Percentiles rank a stretch among this genome's conserved stretches.
These are phyloP conservation scores for Agrypnia vestita DNA, from an alignment of 1,140 invertebrate genomes.

Conservation along the genomic window DNA sequence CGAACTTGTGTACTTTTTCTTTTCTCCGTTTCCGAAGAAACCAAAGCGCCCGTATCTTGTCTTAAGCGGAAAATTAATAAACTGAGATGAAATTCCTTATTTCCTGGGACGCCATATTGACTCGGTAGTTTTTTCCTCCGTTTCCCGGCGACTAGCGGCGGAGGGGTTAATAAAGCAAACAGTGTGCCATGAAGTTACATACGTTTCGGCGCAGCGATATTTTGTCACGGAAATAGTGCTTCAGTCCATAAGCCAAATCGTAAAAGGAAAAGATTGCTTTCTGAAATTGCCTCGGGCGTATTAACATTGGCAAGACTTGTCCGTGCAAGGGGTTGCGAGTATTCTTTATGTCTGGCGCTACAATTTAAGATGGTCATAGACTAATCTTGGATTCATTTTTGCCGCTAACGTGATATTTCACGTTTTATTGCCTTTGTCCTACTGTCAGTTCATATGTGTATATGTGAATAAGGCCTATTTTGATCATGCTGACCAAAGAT, in stretches of 20 bases:
- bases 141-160: constrained; percentile 1
- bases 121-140: constrained; percentile 36
- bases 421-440: too few species aligned
- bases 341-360: constrained; percentile 27
- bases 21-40: background rate
- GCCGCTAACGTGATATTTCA: too few species aligned
- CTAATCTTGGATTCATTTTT: constrained; percentile 6
- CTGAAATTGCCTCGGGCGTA: constrained; percentile 45
- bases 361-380: constrained; percentile 29
- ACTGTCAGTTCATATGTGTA: too few species aligned
- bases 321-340: background rate
- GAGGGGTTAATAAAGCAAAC: constrained; percentile 51
- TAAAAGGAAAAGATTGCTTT: constrained; percentile 58
- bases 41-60: background rate
- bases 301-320: constrained; percentile 54
- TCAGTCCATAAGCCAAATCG: constrained; percentile 56
- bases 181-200: constrained; percentile 20
- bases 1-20: too few species aligned
- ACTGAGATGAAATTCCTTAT: constrained; percentile 16
- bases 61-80: constrained; percentile 9
- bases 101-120: constrained; percentile 20
- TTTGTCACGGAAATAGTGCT: constrained; percentile 54
- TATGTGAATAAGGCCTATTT: too few species aligned
- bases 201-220: constrained; percentile 47
- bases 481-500: too few species aligned